Evolutionary conservation across 2,888 invertebrate species (phyloP), one percentile per base, ranked within the genome.

Genomic region (Netelia melanura): DNA sequence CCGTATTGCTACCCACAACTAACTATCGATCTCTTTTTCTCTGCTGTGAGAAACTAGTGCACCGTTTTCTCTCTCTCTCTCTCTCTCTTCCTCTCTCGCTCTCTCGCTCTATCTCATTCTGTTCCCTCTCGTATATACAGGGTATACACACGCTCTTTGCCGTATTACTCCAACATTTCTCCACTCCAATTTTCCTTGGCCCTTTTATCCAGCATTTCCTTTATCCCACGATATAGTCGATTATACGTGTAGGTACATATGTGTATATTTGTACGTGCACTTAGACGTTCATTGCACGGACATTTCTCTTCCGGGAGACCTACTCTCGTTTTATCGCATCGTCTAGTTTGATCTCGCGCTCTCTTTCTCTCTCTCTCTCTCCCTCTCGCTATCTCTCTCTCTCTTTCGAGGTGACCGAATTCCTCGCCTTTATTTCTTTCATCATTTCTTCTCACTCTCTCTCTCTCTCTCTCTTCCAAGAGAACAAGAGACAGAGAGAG

Each of bases 1-100:
- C 78, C 71, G 54, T 65, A 68, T 58, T 23, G 48, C 75, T 56
- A 67, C 79, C 82, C 85, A 65, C 71, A 17, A 64, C 72, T 67
- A 61, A 75, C 79, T 85, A 85, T 85, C 82, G 85, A 85, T 85
- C 82, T 85, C 82, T 85, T 85, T 80, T 76, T 82, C 82, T 76
- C 82, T 48, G 79, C 82, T 79, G 76, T 76, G 79, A 48, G 48
- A 85, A 85, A 85, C 85, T 85, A 82, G 85, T 82, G 85, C 85
- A 85, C 71, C 85, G 75, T 70, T 54, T 71, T 75, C 83, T 82
- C 23, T 77, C 81, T 82, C 67, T 43, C 80, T 74, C 67, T 54
- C 38, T 74, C 70, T 61, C 17, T n/a, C n/a, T n/a, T n/a, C n/a
- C 52, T 21, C 58, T 48, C 6, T 21, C 23, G 1, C 23, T 14